Evolutionary conservation across 1,140 invertebrate genomes (phyloP), one percentile per base, ranked within the genome.

Genomic region (Branchinecta lynchi): DNA sequence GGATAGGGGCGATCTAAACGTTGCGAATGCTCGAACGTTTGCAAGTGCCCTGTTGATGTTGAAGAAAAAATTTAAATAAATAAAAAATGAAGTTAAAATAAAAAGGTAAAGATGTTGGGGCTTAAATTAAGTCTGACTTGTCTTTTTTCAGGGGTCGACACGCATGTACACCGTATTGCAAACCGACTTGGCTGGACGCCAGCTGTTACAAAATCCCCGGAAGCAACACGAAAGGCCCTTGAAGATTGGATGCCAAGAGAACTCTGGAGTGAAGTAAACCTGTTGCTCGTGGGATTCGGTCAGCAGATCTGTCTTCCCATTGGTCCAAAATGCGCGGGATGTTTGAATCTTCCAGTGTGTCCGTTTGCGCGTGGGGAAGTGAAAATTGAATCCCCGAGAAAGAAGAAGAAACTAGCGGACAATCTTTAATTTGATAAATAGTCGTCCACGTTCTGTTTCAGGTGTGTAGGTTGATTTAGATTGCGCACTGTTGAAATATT

Each of bases 81-180:
- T n/a, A n/a, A n/a, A n/a, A n/a, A 32, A 32, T 32, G 2, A 32
- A 32, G 32, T 32, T 32, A 32, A 32, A 32, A 32, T 32, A 32
- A 32, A 32, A 5, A 32, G 5, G 32, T 32, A 32, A 32, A n/a
- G n/a, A n/a, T n/a, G n/a, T n/a, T 1, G 32, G 32, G 32, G 32
- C 32, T 5, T 32, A 32, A 32, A 32, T 32, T 32, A 5, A 32
- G 32, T 32, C 32, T 32, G 32, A 32, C 17, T 51, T 69, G 21
- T 43, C 15, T 45, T 66, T 17, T 77, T 78, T 65, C 75, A 87
- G 87, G 89, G 66, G 94, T 98, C 0, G 94, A 98, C 77, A 95
- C 92, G n/a, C 95, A 98, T 81, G 94, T 98, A 7, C 94, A 97
- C 78, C 84, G 94, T 71, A 96, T 98, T 73, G 85, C 86, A 8